Percentiles rank a stretch among this genome's conserved stretches.
phyloP scores from a whole-genome alignment of 2,797 vertebrate species.

The Sebastes taczanowskii region DNA sequence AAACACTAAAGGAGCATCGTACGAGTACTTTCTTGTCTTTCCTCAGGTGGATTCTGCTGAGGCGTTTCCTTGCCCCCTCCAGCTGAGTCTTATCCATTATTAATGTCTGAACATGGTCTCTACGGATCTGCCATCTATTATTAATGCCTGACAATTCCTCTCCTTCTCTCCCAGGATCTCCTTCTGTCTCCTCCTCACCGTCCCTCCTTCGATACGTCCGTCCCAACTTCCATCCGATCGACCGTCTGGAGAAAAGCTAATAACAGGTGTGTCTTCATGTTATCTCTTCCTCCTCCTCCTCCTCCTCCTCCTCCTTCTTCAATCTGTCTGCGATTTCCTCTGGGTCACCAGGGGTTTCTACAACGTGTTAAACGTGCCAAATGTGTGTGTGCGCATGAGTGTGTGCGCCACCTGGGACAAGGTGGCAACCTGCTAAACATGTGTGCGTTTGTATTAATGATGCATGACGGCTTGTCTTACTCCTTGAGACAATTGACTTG shows the following conservation, averaged over 20 bases:
- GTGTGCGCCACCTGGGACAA: conserved; percentile 40
- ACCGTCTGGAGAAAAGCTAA: conserved; percentile 72
- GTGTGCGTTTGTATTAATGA: conserved; percentile 58
- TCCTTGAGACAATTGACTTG: conserved; percentile 38
- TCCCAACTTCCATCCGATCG: conserved; percentile 25
- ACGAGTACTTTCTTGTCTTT: conserved; percentile 5
- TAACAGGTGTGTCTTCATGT: conserved; percentile 65
- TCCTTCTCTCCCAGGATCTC: conserved; percentile 67
- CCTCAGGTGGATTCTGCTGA: conserved; percentile 52
- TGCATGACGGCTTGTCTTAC: conserved; percentile 41
- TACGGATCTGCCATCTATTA: conserved; percentile 70
- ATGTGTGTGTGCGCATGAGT: conserved; percentile 22
- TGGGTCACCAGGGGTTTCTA: conserved; percentile 27
- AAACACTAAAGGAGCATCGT: background rate
- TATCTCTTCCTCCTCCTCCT: conserved; percentile 3
- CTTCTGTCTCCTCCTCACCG: conserved; percentile 45
- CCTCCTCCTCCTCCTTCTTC: conserved; percentile 39
- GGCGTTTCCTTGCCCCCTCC: conserved; percentile 49
- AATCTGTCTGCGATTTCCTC: conserved; percentile 44
- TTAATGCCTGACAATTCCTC: conserved; percentile 66
- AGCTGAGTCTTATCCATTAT: conserved; percentile 72
- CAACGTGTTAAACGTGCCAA: conserved; percentile 40
- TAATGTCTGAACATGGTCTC: conserved; percentile 73
- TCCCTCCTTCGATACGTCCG: conserved; percentile 23
- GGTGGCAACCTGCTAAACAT: conserved; percentile 61